Evolutionary conservation across 2,797 vertebrate genomes (phyloP).

Genomic region (Arvicola amphibius): DNA sequence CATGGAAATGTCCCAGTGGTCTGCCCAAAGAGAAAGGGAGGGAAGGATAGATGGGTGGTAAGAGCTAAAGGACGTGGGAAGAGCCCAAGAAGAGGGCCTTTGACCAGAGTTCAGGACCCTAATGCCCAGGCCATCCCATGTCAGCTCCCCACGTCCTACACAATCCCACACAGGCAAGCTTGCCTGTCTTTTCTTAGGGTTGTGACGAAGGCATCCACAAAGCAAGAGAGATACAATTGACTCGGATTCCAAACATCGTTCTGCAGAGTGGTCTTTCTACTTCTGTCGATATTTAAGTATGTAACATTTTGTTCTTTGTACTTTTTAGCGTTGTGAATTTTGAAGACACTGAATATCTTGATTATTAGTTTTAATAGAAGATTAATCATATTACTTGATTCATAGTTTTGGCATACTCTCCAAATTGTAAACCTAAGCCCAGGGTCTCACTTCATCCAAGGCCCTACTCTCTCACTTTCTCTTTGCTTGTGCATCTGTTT

Average conservation of each 20-base stretch:
- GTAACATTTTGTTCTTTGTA: background rate
- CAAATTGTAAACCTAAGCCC: background rate
- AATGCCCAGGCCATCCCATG: background rate
- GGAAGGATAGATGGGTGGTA: background rate
- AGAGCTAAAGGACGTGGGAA: too few species aligned
- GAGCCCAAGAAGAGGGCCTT: background rate
- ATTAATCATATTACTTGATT: background rate
- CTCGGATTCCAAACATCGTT: background rate
- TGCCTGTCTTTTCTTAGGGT: background rate
- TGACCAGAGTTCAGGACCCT: too few species aligned
- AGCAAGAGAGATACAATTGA: background rate
- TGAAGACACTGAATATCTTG: background rate
- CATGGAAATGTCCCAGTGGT: background rate
- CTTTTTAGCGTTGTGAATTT: background rate
- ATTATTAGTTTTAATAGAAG: background rate
- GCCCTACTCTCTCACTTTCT: background rate
- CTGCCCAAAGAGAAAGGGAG: background rate
- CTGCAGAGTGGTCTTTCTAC: background rate
- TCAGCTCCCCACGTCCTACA: background rate
- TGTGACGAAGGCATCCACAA: background rate
- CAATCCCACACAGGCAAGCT: background rate
- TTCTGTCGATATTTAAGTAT: constrained; percentile 3
- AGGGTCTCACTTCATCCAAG: background rate
- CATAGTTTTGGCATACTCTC: background rate
- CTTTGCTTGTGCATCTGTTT: background rate